These are phyloP conservation scores for Hipparchia semele DNA, from an alignment of 2,888 invertebrate genomes.

Conservation along the genomic window DNA sequence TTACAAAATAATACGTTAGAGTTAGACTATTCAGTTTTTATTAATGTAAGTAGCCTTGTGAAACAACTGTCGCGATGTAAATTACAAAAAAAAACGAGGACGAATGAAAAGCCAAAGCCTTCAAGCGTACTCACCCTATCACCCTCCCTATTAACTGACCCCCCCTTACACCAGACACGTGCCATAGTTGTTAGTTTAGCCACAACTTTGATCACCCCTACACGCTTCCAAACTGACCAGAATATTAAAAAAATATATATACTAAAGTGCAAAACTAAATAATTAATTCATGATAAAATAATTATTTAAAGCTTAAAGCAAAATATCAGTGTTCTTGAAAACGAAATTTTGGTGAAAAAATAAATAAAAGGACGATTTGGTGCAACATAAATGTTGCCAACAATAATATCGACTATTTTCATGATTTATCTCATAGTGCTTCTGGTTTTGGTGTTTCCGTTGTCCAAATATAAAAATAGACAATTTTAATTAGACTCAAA, in stretches of 20 bases:
- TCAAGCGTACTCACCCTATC: slow-evolving; percentile 24
- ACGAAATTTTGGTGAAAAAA: too few relatives aligned
- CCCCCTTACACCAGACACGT: slow-evolving; percentile 43
- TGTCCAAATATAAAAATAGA: slow-evolving; percentile 64
- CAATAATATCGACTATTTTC: slow-evolving; percentile 63
- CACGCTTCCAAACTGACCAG: slow-evolving; percentile 41
- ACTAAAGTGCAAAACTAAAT: neutral
- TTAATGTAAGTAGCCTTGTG: slow-evolving; percentile 2
- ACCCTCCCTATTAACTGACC: slow-evolving; percentile 33
- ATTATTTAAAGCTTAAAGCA: neutral
- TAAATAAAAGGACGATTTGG: neutral
- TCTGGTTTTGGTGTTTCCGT: slow-evolving; percentile 67
- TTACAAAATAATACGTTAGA: neutral
- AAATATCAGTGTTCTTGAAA: neutral
- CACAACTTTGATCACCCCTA: slow-evolving; percentile 44
- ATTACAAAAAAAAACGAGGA: slow-evolving; percentile 18
- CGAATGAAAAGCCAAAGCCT: slow-evolving; percentile 11
- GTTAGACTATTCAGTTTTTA: neutral
- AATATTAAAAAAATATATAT: neutral
- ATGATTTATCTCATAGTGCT: slow-evolving; percentile 69
- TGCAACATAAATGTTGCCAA: slow-evolving; percentile 52
- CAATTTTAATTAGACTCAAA: slow-evolving; percentile 8
- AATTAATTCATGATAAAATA: neutral
- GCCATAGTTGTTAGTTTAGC: slow-evolving; percentile 57
- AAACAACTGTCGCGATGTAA: slow-evolving; percentile 7